phyloP scores from a whole-genome alignment of 2,888 invertebrate species.

The Ypsolopha sequella region DNA sequence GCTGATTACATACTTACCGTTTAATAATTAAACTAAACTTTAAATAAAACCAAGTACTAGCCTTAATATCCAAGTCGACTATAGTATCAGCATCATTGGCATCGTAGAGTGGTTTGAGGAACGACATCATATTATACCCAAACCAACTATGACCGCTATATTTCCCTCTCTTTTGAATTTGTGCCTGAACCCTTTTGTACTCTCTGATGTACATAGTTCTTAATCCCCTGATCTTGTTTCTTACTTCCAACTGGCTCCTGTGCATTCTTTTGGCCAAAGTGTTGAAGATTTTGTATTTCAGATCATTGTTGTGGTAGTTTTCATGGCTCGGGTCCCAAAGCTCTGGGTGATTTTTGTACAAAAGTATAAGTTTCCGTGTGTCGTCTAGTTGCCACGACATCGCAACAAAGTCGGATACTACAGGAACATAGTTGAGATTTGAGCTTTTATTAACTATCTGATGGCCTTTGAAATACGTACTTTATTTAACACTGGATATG shows the following conservation, averaged over 20 bases:
- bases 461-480: no score
- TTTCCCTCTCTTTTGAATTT: neutral
- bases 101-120: neutral
- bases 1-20: no score
- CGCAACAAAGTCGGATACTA: neutral
- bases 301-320: neutral
- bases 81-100: no score
- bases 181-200: neutral
- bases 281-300: neutral
- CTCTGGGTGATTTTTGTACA: neutral
- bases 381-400: neutral
- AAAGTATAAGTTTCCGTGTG: neutral
- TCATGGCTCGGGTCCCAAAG: neutral
- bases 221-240: neutral
- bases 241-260: neutral
- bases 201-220: neutral
- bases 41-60: no score
- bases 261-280: neutral
- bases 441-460: no score
- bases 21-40: no score
- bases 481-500: no score
- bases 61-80: no score
- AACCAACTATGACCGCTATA: neutral
- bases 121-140: conserved; percentile 1
- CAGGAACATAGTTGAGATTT: no score